Evolutionary conservation across 1,140 invertebrate genomes (phyloP).

Genomic region (Heliothis subflexa): DNA sequence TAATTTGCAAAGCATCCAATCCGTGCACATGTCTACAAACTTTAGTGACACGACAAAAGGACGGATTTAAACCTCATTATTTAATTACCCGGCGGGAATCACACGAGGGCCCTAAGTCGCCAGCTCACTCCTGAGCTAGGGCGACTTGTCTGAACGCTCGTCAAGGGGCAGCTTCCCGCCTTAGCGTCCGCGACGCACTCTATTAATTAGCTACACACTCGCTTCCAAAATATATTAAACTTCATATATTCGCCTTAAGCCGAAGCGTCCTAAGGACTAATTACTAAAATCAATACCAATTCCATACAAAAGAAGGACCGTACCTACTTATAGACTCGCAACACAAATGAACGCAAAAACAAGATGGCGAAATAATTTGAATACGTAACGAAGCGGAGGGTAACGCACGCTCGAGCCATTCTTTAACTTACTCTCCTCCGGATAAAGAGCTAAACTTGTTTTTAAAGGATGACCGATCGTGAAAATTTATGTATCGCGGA

Average conservation of each 20-base stretch:
- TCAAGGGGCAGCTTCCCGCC: slow-evolving; percentile 66
- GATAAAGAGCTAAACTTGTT: slow-evolving; percentile 86
- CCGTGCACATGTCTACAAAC: slow-evolving; percentile 39
- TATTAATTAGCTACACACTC: slow-evolving; percentile 78
- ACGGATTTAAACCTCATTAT: slow-evolving; percentile 76
- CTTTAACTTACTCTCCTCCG: slow-evolving; percentile 81
- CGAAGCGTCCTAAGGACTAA: slow-evolving; percentile 55
- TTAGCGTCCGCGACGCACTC: slow-evolving; percentile 64
- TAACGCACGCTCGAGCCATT: slow-evolving; percentile 80
- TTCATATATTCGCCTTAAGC: slow-evolving; percentile 46
- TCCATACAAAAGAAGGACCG: slow-evolving; percentile 64
- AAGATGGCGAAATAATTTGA: slow-evolving; percentile 84
- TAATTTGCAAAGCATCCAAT: slow-evolving; percentile 30
- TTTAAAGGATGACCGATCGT: slow-evolving; percentile 86
- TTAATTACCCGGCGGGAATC: slow-evolving; percentile 79
- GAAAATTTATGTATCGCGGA: slow-evolving; percentile 85
- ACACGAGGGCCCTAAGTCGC: slow-evolving; percentile 68
- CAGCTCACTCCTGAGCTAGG: slow-evolving; percentile 60
- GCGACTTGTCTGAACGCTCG: slow-evolving; percentile 72
- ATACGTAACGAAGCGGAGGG: slow-evolving; percentile 85
- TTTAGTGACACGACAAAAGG: slow-evolving; percentile 60
- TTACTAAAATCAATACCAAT: slow-evolving; percentile 69
- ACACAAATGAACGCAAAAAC: slow-evolving; percentile 80
- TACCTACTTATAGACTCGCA: slow-evolving; percentile 67
- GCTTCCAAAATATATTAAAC: neutral